These are phyloP conservation scores for Serrognathus titanus DNA, from an alignment of 2,888 invertebrate genomes.

Conservation along the genomic window DNA sequence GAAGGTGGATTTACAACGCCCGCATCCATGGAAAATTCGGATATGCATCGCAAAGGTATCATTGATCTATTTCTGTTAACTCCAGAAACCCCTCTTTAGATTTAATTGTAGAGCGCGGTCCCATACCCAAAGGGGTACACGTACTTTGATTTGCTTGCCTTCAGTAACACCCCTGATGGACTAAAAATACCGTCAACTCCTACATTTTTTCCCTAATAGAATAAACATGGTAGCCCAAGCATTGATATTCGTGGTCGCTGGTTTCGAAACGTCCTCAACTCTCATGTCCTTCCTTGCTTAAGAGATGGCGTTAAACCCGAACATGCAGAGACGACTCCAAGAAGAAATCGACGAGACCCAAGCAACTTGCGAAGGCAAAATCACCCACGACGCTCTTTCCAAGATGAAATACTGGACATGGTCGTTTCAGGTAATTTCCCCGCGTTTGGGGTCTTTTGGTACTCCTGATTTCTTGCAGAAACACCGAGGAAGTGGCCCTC, in stretches of 20 bases:
- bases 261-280: slow-evolving; percentile 49
- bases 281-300: slow-evolving; percentile 44
- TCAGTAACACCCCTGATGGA: no score
- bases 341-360: slow-evolving; percentile 51
- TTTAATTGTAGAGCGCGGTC: no score
- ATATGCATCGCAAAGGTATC: no score
- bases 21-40: background rate
- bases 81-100: no score
- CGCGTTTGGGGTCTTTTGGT: slow-evolving; percentile 18
- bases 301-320: slow-evolving; percentile 46
- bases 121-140: no score
- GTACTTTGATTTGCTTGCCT: no score
- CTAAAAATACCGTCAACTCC: no score
- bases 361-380: slow-evolving; percentile 42
- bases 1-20: slow-evolving; percentile 2
- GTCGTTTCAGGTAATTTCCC: slow-evolving; percentile 4
- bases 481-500: slow-evolving; percentile 52
- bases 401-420: slow-evolving; percentile 40
- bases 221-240: slow-evolving; percentile 36
- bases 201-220: background rate
- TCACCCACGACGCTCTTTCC: slow-evolving; percentile 52
- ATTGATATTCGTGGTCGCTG: slow-evolving; percentile 48
- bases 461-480: slow-evolving; percentile 31
- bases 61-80: no score
- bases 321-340: slow-evolving; percentile 53